phyloP scores from a whole-genome alignment of 2,888 invertebrate genomes.

The Drosophila mimetica region DNA sequence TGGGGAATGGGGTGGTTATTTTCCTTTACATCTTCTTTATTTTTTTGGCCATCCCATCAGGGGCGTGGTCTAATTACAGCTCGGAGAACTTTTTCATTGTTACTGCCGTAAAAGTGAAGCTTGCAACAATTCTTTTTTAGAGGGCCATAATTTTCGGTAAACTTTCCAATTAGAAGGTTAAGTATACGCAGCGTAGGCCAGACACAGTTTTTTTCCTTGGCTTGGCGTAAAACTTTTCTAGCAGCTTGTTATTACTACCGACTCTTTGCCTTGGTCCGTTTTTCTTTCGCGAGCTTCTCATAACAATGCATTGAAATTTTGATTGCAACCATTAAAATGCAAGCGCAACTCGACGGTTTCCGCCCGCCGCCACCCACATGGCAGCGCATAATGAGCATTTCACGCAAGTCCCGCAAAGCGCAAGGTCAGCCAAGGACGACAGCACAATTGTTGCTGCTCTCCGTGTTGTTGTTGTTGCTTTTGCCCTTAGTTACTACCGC shows the following conservation, averaged over 20 bases:
- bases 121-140: conserved; percentile 40
- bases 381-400: conserved; percentile 65
- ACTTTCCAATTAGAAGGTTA: conserved; percentile 61
- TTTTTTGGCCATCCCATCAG: conserved; percentile 9
- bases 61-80: conserved; percentile 60
- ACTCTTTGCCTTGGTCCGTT: conserved; percentile 18
- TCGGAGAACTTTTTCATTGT: conserved; percentile 57
- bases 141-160: conserved; percentile 38
- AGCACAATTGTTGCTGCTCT: conserved; percentile 51
- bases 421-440: conserved; percentile 74
- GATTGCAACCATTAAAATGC: conserved; percentile 76
- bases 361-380: conserved; percentile 30
- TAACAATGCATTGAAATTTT: conserved; percentile 75
- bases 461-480: conserved; percentile 33
- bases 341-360: conserved; percentile 56
- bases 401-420: conserved; percentile 61
- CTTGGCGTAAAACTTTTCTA: conserved; percentile 17
- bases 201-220: conserved; percentile 1
- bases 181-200: conserved; percentile 46
- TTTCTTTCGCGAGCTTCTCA: conserved; percentile 41
- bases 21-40: not conserved
- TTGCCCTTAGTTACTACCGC: conserved; percentile 29
- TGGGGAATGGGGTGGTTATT: conserved; percentile 20
- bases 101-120: conserved; percentile 43
- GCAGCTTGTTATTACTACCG: conserved; percentile 25